Percentiles rank a stretch among this genome's conserved stretches.
phyloP scores from a whole-genome alignment of 2,113 vertebrate genomes.

The Centropus unirufus region DNA sequence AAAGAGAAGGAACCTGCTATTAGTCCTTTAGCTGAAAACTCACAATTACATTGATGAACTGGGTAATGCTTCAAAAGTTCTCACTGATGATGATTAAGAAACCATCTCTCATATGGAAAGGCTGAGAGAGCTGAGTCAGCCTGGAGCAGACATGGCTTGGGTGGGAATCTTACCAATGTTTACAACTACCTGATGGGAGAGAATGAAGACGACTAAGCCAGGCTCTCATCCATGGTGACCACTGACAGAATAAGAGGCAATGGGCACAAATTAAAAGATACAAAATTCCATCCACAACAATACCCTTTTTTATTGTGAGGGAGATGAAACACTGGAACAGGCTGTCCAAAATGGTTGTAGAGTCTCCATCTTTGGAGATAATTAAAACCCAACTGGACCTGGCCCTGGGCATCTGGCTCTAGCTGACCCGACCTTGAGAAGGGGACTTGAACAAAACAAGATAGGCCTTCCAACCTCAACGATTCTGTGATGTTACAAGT shows the following conservation, averaged over 20 bases:
- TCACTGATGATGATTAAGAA: neutral
- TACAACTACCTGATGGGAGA: no score
- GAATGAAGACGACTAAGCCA: no score
- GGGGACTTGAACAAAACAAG: neutral
- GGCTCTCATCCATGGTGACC: no score
- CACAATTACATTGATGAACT: neutral
- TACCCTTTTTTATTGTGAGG: neutral
- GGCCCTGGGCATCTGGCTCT: no score
- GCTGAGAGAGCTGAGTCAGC: neutral
- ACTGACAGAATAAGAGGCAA: no score
- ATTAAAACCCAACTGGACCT: no score
- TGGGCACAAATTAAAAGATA: neutral
- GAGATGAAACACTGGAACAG: neutral
- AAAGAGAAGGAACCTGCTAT: neutral
- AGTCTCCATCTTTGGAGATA: neutral
- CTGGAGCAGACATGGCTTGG: no score
- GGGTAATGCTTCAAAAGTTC: neutral
- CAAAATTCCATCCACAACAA: neutral
- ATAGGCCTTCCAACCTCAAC: neutral
- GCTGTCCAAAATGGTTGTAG: neutral
- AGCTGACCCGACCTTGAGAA: no score
- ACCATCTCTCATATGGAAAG: neutral
- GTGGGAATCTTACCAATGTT: no score
- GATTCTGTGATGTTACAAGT: neutral
- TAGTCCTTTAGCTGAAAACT: neutral